These are phyloP conservation scores for Hyppa rectilinea DNA, from an alignment of 2,888 invertebrate genomes.

Conservation along the genomic window DNA sequence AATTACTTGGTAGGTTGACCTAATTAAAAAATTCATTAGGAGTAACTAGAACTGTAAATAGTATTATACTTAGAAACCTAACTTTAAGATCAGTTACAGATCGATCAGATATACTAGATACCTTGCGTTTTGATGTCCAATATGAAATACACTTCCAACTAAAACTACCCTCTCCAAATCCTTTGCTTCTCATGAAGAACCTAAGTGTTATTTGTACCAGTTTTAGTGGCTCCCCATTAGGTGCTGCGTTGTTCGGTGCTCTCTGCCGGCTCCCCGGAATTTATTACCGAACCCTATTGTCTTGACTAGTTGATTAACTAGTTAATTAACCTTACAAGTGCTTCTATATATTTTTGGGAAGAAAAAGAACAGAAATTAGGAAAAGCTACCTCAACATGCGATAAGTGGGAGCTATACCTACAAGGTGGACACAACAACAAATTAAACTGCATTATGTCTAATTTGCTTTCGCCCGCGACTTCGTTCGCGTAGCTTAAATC, in stretches of 20 bases:
- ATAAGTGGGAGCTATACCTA: not conserved
- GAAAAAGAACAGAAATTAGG: not conserved
- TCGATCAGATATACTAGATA: not conserved
- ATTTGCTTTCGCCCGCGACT: too few species aligned
- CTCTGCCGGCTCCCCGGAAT: slow-evolving; percentile 28
- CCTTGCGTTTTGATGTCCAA: not conserved
- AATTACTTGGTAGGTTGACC: too few species aligned
- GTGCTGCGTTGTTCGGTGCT: slow-evolving; percentile 43
- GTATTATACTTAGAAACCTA: too few species aligned
- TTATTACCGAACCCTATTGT: slow-evolving; percentile 56
- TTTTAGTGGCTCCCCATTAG: slow-evolving; percentile 70
- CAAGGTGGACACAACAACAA: not conserved
- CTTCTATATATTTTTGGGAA: slow-evolving; percentile 8
- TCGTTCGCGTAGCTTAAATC: too few species aligned
- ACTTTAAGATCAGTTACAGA: too few species aligned
- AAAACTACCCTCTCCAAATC: slow-evolving; percentile 54
- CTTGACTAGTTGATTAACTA: slow-evolving; percentile 59
- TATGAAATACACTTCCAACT: not conserved
- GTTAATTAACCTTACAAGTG: slow-evolving; percentile 56
- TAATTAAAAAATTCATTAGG: too few species aligned
- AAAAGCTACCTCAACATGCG: not conserved
- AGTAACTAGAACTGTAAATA: too few species aligned
- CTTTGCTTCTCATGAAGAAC: slow-evolving; percentile 1
- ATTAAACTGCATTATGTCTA: not conserved
- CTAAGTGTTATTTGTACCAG: slow-evolving; percentile 67